Evolutionary conservation across 2,113 vertebrate genomes (phyloP).

Genomic region (Phaethornis superciliosus): DNA sequence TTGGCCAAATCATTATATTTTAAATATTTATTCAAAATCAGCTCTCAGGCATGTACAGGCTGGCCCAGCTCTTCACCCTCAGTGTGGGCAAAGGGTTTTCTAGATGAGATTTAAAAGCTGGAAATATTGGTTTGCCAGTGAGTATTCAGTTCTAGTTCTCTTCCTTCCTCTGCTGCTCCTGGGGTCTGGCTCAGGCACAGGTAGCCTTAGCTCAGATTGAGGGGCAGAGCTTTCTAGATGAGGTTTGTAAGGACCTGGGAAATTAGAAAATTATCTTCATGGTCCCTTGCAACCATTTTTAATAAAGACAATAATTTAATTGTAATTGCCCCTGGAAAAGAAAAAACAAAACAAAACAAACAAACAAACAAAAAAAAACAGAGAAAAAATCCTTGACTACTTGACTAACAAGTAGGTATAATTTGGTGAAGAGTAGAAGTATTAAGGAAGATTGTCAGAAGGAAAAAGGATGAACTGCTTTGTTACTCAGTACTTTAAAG

Average conservation of each 20-base stretch:
- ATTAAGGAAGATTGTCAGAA: background rate
- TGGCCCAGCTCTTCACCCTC: background rate
- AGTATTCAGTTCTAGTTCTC: background rate
- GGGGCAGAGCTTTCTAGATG: background rate
- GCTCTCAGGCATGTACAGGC: fast-evolving
- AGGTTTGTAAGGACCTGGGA: background rate
- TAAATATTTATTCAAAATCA: background rate
- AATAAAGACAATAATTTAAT: background rate
- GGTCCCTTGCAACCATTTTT: background rate
- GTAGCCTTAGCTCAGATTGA: background rate
- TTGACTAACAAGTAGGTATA: background rate
- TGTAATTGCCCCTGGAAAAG: background rate
- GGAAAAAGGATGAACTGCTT: background rate
- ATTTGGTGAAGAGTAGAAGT: background rate
- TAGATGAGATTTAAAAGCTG: background rate
- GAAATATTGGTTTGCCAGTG: background rate
- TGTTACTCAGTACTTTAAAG: background rate
- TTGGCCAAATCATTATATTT: background rate
- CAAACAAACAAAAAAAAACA: background rate
- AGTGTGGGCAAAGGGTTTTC: background rate
- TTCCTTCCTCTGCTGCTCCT: background rate
- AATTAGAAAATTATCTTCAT: background rate
- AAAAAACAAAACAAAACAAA: fast-evolving
- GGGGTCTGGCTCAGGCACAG: background rate
- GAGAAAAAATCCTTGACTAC: background rate